Percentiles rank a stretch among this genome's conserved stretches.
These are phyloP conservation scores for Aphodius sticticus DNA, from an alignment of 2,888 invertebrate genomes.

Conservation along the genomic window DNA sequence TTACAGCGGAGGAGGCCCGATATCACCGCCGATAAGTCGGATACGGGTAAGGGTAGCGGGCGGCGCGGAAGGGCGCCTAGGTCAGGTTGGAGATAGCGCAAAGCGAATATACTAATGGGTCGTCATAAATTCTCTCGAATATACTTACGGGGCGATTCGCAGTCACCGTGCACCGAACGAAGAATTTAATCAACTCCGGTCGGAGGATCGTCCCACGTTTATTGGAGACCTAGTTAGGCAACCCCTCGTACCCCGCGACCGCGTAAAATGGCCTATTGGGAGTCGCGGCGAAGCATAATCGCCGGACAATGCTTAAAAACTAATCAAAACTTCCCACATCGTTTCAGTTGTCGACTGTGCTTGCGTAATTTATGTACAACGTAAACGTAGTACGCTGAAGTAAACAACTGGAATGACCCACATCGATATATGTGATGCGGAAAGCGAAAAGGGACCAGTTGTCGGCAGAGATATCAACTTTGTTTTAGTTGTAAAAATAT, in stretches of 20 bases:
- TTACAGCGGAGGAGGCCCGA: not conserved
- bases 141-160: not conserved
- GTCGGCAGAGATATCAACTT: too few relatives aligned
- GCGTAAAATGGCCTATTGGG: not conserved
- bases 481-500: too few relatives aligned
- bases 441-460: too few relatives aligned
- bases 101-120: conserved; percentile 4
- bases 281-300: not conserved
- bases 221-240: not conserved
- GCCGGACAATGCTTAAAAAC: not conserved
- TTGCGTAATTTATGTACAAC: not conserved
- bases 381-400: not conserved
- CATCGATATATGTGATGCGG: not conserved
- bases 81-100: not conserved
- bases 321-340: conserved; percentile 4
- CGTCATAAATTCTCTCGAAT: not conserved
- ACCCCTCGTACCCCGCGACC: not conserved
- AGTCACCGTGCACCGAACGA: not conserved
- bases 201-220: not conserved
- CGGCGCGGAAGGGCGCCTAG: not conserved
- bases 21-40: conserved; percentile 4
- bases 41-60: not conserved
- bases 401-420: not conserved
- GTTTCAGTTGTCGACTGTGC: not conserved
- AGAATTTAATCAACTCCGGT: not conserved